Evolutionary conservation across 2,888 invertebrate species (phyloP), one percentile per base, ranked within the genome.

Genomic region (Drosophila kanekoi): DNA sequence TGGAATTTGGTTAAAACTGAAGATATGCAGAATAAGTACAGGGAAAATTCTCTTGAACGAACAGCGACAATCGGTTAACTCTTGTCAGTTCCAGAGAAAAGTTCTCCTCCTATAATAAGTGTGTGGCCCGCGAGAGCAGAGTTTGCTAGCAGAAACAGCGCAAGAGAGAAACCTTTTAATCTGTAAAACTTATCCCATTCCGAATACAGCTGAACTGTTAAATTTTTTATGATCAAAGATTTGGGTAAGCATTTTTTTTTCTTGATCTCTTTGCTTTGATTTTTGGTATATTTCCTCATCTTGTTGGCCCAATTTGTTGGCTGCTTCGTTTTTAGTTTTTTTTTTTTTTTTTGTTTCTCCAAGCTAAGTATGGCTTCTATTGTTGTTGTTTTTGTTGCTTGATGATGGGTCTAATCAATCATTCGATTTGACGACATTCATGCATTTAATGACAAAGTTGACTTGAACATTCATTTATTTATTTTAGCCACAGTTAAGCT

Each of bases 381-480:
- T 35, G 38, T 28, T 37, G 16, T 20, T 32, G 43, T 18, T 28
- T 10, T 18, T 9, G 43, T 13, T 35, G 38, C 20, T 37, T 37
- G 16, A 14, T 32, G 43, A n/a, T 20, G 60, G 20, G 20, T 20
- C 45, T 11, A 41, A 40, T 49, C 51, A 64, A 68, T 68, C 68
- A 49, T 62, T 49, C 48, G 53, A 40, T 40, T 38, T 62, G 62
- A 40, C 62, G 69, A 51, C 54, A 71, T 33, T 11, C 20, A 32
- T 14, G 16, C 20, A 37, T 11, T 32, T 44, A 14, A 10, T 51
- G 52, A 51, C 54, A 23, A 53, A 38, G 44, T n/a, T 43, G 43
- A 43, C 70, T 6, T 23, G 6, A 6, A 23, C 23, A 28, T 28
- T 28, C 8, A 28, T 28, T 28, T 28, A 28, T 28, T 8, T 28